phyloP scores from a whole-genome alignment of 2,797 vertebrate species.

The Takifugu ocellatus region DNA sequence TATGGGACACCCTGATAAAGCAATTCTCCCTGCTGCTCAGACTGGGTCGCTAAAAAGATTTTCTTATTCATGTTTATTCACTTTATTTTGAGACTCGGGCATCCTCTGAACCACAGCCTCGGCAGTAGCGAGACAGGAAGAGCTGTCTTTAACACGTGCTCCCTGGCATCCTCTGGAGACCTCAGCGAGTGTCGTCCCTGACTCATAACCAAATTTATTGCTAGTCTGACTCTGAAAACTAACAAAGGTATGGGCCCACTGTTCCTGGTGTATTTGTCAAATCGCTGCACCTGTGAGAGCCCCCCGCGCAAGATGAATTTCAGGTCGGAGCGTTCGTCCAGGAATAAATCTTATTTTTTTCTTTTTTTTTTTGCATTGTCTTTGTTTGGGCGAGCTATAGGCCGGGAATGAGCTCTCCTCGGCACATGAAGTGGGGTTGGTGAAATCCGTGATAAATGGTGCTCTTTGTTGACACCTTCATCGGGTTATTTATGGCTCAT shows the following conservation, averaged over 20 bases:
- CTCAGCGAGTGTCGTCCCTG: conserved; percentile 76
- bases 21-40: conserved; percentile 69
- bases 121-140: conserved; percentile 64
- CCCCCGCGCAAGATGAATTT: conserved; percentile 88
- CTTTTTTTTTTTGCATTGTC: conserved; percentile 64
- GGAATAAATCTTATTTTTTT: conserved; percentile 86
- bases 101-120: conserved; percentile 72
- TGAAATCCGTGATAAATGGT: conserved; percentile 96
- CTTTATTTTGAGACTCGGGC: conserved; percentile 46
- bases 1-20: conserved; percentile 78
- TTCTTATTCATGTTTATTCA: conserved; percentile 58
- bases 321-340: conserved; percentile 72
- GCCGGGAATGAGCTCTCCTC: conserved; percentile 79
- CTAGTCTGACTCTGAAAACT: conserved; percentile 81
- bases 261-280: conserved; percentile 91
- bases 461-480: conserved; percentile 97
- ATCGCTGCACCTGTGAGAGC: conserved; percentile 89
- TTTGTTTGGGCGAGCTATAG: conserved; percentile 71
- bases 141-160: conserved; percentile 72
- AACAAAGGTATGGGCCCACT: conserved; percentile 81
- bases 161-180: conserved; percentile 71
- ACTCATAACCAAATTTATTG: conserved; percentile 94
- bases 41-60: conserved; percentile 58
- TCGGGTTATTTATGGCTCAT: conserved; percentile 99
- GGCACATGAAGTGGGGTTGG: conserved; percentile 76